These are phyloP conservation scores for Setophaga kirtlandii DNA, from an alignment of 2,113 vertebrate genomes.

Conservation along the genomic window DNA sequence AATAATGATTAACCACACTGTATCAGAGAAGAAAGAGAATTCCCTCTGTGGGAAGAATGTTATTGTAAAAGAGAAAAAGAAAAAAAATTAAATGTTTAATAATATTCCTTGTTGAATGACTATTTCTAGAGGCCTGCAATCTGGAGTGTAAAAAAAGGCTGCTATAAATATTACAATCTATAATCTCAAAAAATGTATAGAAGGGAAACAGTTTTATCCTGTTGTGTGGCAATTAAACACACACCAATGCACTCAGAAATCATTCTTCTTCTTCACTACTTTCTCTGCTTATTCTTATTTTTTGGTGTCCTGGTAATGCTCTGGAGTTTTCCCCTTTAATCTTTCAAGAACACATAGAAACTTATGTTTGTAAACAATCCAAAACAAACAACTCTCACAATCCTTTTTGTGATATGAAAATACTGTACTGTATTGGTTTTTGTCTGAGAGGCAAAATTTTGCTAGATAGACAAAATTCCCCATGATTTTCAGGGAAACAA, in stretches of 20 bases:
- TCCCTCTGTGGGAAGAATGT: not conserved
- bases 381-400: not conserved
- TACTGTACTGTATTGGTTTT: not conserved
- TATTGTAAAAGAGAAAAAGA: not conserved
- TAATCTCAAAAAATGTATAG: not conserved
- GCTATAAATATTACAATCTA: not conserved
- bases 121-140: not conserved
- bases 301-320: not conserved
- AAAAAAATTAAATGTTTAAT: not conserved
- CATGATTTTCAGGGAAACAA: not conserved
- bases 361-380: not conserved
- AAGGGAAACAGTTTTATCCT: not conserved
- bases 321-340: not conserved
- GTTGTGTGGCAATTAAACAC: not conserved
- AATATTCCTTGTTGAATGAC: not conserved
- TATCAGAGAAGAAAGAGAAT: not conserved
- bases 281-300: not conserved
- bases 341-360: not conserved
- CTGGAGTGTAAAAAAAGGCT: not conserved
- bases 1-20: conserved; percentile 1
- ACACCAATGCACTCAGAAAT: not conserved
- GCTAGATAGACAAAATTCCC: not conserved
- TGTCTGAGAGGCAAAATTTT: not conserved
- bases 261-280: not conserved
- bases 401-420: not conserved